A percentile compares a stretch with the other conserved stretches of the same genome.
Evolutionary conservation across 2,797 vertebrate species (phyloP).

Genomic region (Furcifer pardalis): DNA sequence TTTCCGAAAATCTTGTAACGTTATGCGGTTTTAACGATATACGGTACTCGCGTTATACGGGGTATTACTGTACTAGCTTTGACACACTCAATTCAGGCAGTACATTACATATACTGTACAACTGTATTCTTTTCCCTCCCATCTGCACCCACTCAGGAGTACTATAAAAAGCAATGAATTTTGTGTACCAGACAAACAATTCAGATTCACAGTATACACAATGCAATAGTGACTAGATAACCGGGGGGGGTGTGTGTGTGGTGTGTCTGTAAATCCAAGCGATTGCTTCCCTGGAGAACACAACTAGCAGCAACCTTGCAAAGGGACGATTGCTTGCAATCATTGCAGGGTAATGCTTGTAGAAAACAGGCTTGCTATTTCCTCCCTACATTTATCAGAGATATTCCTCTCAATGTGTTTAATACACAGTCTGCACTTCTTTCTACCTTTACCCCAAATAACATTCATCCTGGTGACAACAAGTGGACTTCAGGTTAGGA

Average conservation of each 20-base stretch:
- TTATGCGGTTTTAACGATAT: too few relatives aligned
- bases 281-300: not conserved
- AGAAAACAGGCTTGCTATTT: not conserved
- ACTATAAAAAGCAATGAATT: not conserved
- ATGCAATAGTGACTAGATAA: not conserved
- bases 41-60: too few relatives aligned
- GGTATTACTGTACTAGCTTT: too few relatives aligned
- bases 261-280: not conserved
- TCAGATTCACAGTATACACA: not conserved
- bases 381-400: not conserved
- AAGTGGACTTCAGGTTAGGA: not conserved
- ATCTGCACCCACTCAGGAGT: not conserved
- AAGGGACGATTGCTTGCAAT: not conserved
- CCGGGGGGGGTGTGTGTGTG: too few relatives aligned
- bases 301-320: not conserved
- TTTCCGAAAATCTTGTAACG: too few relatives aligned
- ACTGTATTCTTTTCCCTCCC: not conserved
- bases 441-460: too few relatives aligned
- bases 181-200: not conserved
- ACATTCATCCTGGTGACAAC: not conserved
- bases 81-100: rapidly evolving
- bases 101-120: not conserved
- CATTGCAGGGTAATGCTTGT: not conserved
- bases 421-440: not conserved
- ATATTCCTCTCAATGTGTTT: not conserved